These are phyloP conservation scores for Ctenopoma kingsleyae DNA, from an alignment of 2,797 vertebrate genomes.

Conservation along the genomic window DNA sequence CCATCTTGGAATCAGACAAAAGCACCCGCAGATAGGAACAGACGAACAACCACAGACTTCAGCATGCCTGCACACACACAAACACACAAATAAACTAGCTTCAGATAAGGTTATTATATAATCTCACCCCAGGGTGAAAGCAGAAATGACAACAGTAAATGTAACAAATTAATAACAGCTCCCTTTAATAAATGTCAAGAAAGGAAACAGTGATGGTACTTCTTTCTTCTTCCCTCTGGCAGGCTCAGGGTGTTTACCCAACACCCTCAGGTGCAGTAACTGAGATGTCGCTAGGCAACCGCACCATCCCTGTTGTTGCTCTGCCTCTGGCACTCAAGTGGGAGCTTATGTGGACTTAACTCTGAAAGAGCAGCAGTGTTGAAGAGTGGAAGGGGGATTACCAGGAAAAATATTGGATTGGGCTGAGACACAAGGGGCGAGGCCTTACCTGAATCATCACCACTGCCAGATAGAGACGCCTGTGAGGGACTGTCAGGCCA, in stretches of 20 bases:
- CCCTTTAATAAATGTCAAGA: constrained; percentile 54
- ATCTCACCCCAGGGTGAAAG: constrained; percentile 46
- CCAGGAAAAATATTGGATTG: constrained; percentile 83
- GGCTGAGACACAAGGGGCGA: constrained; percentile 61
- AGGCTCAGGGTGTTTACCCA: constrained; percentile 80
- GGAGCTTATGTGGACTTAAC: constrained; percentile 85
- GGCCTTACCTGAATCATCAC: constrained; percentile 59
- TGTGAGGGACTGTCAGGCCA: constrained; percentile 24
- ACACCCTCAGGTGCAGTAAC: constrained; percentile 77
- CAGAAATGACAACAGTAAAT: constrained; percentile 43
- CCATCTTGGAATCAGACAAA: constrained; percentile 55
- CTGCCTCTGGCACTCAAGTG: constrained; percentile 81
- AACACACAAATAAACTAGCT: constrained; percentile 28
- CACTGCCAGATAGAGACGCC: constrained; percentile 26
- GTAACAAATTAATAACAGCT: constrained; percentile 65
- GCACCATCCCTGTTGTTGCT: constrained; percentile 74
- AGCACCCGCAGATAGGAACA: constrained; percentile 17
- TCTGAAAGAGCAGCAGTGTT: constrained; percentile 80
- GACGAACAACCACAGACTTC: constrained; percentile 2
- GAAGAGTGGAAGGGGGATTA: constrained; percentile 81
- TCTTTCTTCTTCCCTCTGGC: constrained; percentile 66
- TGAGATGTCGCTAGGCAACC: constrained; percentile 84
- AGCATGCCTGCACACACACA: background rate
- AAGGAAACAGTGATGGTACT: constrained; percentile 60
- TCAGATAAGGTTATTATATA: constrained; percentile 43